Percentiles rank a stretch among this genome's conserved stretches.
These are phyloP conservation scores for Bergia sp. DNA, from an alignment of 92 coral and sea anemone genomes.

Conservation along the genomic window DNA sequence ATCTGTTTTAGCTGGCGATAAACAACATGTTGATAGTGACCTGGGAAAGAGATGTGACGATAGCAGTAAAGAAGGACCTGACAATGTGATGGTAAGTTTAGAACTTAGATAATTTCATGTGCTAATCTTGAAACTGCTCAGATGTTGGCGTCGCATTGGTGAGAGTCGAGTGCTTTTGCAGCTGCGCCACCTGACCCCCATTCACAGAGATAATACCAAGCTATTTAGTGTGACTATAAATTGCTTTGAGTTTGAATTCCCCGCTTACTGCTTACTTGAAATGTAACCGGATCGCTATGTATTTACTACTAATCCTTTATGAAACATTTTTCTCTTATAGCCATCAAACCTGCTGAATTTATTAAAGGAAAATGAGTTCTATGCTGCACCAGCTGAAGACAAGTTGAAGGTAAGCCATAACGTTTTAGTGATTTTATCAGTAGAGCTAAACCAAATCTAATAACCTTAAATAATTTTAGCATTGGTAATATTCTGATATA, in stretches of 20 bases:
- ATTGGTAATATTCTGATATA: neutral
- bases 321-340: constrained; percentile 32
- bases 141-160: too few relatives aligned
- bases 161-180: too few relatives aligned
- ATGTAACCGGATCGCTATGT: too few relatives aligned
- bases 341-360: constrained; percentile 48
- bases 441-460: neutral
- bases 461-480: neutral
- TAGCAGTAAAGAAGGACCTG: neutral
- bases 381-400: constrained; percentile 52
- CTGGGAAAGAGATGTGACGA: neutral
- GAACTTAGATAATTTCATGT: neutral
- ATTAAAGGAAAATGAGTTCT: constrained; percentile 64
- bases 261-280: too few relatives aligned
- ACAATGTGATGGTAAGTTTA: neutral
- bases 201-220: too few relatives aligned
- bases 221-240: too few relatives aligned
- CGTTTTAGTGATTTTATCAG: neutral
- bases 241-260: too few relatives aligned
- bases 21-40: neutral
- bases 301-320: neutral
- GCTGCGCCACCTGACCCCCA: too few relatives aligned
- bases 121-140: too few relatives aligned
- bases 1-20: constrained; percentile 7
- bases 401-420: constrained; percentile 67